Percentiles rank a stretch among this genome's conserved stretches.
Evolutionary conservation across 2,797 vertebrate species (phyloP).

Genomic region (Acestrorhynchus altus): DNA sequence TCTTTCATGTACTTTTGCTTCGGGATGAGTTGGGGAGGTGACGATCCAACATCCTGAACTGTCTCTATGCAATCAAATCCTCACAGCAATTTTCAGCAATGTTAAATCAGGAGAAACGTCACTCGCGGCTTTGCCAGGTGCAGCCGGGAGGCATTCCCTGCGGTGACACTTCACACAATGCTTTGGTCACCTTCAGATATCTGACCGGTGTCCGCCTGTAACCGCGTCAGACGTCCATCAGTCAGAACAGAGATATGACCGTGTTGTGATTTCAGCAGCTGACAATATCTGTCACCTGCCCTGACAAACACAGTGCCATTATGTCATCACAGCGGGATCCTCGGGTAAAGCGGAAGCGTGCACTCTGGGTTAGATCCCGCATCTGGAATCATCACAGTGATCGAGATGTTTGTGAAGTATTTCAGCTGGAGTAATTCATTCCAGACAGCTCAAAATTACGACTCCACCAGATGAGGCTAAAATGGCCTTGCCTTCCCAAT

Average conservation of each 20-base stretch:
- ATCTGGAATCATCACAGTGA: constrained; percentile 1
- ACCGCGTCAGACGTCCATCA: constrained; percentile 16
- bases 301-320: constrained; percentile 23
- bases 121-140: too few relatives aligned
- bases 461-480: constrained; percentile 44
- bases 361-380: constrained; percentile 12
- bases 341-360: not conserved
- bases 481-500: constrained; percentile 46
- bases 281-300: constrained; percentile 15
- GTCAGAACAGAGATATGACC: not conserved
- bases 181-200: constrained; percentile 26
- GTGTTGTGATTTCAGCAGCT: constrained; percentile 5
- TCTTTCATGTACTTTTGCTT: too few relatives aligned
- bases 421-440: constrained; percentile 42
- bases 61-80: too few relatives aligned
- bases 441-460: constrained; percentile 49
- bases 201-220: not conserved
- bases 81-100: too few relatives aligned
- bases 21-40: too few relatives aligned
- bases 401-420: constrained; percentile 27
- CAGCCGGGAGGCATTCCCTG: not conserved
- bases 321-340: not conserved
- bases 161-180: not conserved
- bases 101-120: too few relatives aligned
- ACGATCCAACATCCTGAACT: too few relatives aligned